Base-by-base conservation (phyloP, 2,888 invertebrate species). In the Meandrusa payeni region DNA sequence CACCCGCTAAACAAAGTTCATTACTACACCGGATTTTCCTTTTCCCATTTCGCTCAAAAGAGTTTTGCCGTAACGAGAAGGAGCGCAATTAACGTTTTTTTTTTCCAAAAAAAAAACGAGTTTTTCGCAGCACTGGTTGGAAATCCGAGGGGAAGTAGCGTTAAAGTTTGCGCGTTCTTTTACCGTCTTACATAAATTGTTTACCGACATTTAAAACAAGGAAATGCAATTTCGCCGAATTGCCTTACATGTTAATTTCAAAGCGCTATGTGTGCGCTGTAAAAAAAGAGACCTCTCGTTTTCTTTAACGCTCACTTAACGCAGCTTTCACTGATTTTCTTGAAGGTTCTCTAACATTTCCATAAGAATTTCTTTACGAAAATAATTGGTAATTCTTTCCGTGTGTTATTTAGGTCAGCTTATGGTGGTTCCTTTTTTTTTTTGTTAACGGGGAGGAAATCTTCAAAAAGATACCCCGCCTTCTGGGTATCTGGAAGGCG, bases 61-160 rank as follows among this genome's bases (percentile, higher is more conserved):
- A 39, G 44, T 44, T 44, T 44, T 45, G 48, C 48, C 55, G 51
- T 51, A 55, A 56, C 53, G 50, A 53, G 56, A 34, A 51, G 51
- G 52, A 42, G 45, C 40, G 54, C 54, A 55, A 55, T 56, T 56
- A 56, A 55, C 50, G 44, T 53, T 46, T 48, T 48, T 48, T 40
- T 40, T 39, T 31, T 7, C 17, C 22, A 13, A 28, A 37, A 38
- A 39, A 39, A 22, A 38, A 32, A 32, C 22, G 9, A 19, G 7
- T 27, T 39, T 34, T 33, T 32, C 37, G 19, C 37, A 32, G 32
- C 43, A 43, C 43, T 37, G 43, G 41, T 41, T 34, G 41, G 22
- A 37, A 43, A 43, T 37, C 43, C 37, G 37, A 24, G 20, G 20
- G 41, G 27, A 34, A 41, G 27, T 22, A 28, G 34, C 41, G 41